A percentile compares a stretch with the other conserved stretches of the same genome.
Conservation (phyloP, 2,113 vertebrate species). For the Picathartes gymnocephalus region DNA sequence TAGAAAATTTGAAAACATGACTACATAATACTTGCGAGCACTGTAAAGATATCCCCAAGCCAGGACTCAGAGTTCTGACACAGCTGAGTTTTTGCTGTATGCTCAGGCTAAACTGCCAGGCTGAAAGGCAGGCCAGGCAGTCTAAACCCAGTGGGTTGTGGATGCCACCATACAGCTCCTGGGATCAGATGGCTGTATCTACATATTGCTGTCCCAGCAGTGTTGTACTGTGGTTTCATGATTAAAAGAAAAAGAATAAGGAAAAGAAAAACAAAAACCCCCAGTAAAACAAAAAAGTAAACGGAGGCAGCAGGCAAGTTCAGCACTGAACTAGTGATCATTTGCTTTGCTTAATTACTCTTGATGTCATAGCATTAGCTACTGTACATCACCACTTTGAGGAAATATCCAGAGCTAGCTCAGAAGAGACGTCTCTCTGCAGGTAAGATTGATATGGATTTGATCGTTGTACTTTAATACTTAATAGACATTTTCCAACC, state of each 20-base stretch:
- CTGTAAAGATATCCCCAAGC: not conserved
- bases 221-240: not conserved
- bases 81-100: not conserved
- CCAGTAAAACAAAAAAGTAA: not conserved
- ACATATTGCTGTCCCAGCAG: not conserved
- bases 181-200: not conserved
- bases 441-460: not conserved
- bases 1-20: not conserved
- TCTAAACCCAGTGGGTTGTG: not conserved
- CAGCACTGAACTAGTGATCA: not conserved
- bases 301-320: not conserved
- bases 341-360: not conserved
- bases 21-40: not conserved
- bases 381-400: not conserved
- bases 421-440: not conserved
- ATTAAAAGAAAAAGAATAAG: not conserved
- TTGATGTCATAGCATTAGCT: not conserved
- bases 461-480: not conserved
- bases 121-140: not conserved
- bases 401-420: not conserved
- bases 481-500: not conserved
- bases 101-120: not conserved
- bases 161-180: not conserved
- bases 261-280: fast-evolving
- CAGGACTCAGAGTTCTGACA: not conserved